phyloP scores from a whole-genome alignment of 2,888 invertebrate species.

The Dorcus parallelipipedus region DNA sequence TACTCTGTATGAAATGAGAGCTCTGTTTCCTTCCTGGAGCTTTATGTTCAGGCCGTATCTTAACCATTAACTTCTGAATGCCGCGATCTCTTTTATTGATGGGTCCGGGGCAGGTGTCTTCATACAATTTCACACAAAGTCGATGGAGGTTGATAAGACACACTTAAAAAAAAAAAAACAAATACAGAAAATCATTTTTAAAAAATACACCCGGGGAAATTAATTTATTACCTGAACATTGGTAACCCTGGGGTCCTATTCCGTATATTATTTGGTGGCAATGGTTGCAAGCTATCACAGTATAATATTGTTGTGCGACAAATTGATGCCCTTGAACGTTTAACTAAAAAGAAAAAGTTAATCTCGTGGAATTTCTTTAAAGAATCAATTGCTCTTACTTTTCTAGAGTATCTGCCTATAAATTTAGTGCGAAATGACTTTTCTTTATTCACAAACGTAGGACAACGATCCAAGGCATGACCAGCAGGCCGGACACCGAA shows the following conservation, averaged over 20 bases:
- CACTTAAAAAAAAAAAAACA: slow-evolving; percentile 27
- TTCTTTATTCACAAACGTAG: slow-evolving; percentile 82
- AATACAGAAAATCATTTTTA: neutral
- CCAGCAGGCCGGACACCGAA: slow-evolving; percentile 65
- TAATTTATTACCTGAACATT: slow-evolving; percentile 77
- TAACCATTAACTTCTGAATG: slow-evolving; percentile 40
- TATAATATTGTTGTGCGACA: slow-evolving; percentile 81
- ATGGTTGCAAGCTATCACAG: slow-evolving; percentile 88
- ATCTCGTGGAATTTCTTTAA: too few species aligned
- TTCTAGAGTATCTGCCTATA: slow-evolving; percentile 58
- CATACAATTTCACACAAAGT: slow-evolving; percentile 45
- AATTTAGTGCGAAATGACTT: slow-evolving; percentile 69
- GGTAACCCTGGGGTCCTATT: slow-evolving; percentile 94
- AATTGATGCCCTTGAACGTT: slow-evolving; percentile 85
- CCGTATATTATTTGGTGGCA: slow-evolving; percentile 92
- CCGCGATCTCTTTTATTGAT: slow-evolving; percentile 45
- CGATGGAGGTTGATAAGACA: slow-evolving; percentile 48
- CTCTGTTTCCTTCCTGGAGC: slow-evolving; percentile 48
- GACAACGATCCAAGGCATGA: slow-evolving; percentile 68
- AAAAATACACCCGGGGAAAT: neutral
- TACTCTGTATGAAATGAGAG: slow-evolving; percentile 49
- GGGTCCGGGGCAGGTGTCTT: slow-evolving; percentile 48
- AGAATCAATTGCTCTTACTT: slow-evolving; percentile 46
- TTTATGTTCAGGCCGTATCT: slow-evolving; percentile 40
- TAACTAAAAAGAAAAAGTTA: slow-evolving; percentile 52